Conservation (phyloP, 2,113 vertebrate genomes). For the Varanus salvator region DNA sequence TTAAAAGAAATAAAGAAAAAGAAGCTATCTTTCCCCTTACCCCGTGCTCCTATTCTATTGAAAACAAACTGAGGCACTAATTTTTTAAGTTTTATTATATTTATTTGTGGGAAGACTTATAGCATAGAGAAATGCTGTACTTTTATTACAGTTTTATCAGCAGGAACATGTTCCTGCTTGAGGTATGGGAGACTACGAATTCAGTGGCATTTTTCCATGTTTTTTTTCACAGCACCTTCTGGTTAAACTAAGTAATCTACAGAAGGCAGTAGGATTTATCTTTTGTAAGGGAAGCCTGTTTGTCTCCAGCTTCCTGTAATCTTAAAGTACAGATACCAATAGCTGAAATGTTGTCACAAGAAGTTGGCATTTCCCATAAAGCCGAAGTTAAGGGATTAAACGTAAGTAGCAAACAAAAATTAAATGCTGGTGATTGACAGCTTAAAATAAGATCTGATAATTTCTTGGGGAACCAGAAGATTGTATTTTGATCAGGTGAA, state of each 20-base stretch:
- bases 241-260: background rate
- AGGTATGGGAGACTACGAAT: background rate
- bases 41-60: slow-evolving; percentile 23
- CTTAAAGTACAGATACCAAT: background rate
- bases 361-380: background rate
- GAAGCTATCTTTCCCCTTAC: background rate
- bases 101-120: background rate
- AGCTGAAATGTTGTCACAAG: background rate
- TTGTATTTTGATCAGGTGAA: too few relatives aligned
- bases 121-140: background rate
- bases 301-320: background rate
- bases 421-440: too few relatives aligned
- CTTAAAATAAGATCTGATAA: too few relatives aligned
- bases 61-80: background rate
- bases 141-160: slow-evolving; percentile 29
- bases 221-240: background rate
- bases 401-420: too few relatives aligned
- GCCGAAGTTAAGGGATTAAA: background rate
- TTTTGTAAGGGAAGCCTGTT: background rate
- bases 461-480: too few relatives aligned
- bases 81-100: slow-evolving; percentile 35
- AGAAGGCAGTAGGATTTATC: background rate
- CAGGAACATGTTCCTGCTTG: background rate
- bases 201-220: background rate
- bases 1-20: slow-evolving; percentile 36